Base-by-base conservation (phyloP, 2,888 invertebrate species). In the Lycia hirtaria region DNA sequence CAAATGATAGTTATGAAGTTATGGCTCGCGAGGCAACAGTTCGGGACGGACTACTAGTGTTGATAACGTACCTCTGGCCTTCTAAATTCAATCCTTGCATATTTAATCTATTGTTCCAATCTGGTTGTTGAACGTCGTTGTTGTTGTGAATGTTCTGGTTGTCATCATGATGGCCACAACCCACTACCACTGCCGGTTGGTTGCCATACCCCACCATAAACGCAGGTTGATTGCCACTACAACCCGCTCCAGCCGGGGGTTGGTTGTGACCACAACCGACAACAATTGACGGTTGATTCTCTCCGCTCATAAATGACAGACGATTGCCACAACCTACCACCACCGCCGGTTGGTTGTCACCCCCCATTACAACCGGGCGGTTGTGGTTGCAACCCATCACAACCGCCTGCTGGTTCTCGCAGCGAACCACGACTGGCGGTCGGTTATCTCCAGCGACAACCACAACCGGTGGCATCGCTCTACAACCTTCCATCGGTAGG, bases 61-160 rank as follows among this genome's bases (percentile, higher is more conserved):
- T 30, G n/a, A 7, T 22, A 12, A 41, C 41, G n/a, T 41, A 41
- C 41, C 17, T 7, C 10, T 41, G 24, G 7, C 15, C 26, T 0
- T 41, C 41, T 14, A 14, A 0, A 14, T 17, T 17, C 5, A 6
- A 1, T 22, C 9, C 12, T 3, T 7, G 4, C n/a, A 12, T 3
- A 19, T 40, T 24, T 12, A 49, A n/a, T 6, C 47, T 26, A 3
- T 22, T n/a, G 5, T 24, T 45, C 20, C 37, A 38, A 20, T 33
- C 44, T 9, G 26, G 30, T n/a, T 44, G 28, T 20, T 43, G 41
- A 0, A 10, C 55, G 7, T 55, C 30, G 10, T 55, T 55, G 7
- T 55, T 49, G 43, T 56, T 56, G 14, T n/a, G 28, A 19, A 37
- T 15, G 19, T 47, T 54, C n/a, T 24, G 24, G 17, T 47, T 45